Base-by-base conservation (phyloP, 2,113 vertebrate genomes). In the Otocyon megalotis region DNA sequence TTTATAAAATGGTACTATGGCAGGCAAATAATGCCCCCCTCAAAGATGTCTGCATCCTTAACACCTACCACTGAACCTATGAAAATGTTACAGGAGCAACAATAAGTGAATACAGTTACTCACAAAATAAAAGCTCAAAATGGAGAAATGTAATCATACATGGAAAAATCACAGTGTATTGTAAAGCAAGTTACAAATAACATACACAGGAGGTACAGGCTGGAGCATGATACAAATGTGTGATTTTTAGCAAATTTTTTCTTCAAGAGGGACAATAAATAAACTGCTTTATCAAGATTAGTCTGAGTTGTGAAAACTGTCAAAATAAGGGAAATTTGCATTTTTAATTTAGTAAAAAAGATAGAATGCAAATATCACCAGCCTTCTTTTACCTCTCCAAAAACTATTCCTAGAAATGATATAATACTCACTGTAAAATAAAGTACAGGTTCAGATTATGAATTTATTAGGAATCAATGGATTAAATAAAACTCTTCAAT, bases 401-500 rank as follows among this genome's bases (percentile, higher is more conserved):
- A 97, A 89, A 67, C 65, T 65, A 74, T 65, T 84, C 77, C 62
- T 53, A 88, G 35, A 82, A 86, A 93, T 6, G 48, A 86, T 14
- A 14, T 17, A 93, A 37, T 62, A 53, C n/a, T 37, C 84, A 86
- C 35, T 37, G 69, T 76, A 92, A 96, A 82, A 93, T 76, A 90
- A 87, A 93, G 43, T 32, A 58, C 2, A 95, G 24, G 37, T 84
- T 72, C 48, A n/a, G 8, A 79, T 95, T 77, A 93, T 8, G 37
- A 74, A 96, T 67, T 37, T 89, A 71, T 53, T 77, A 83, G 26
- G 35, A 69, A 95, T 71, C 24, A 88, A 20, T 37, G 30, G 48
- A 60, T 88, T 69, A 93, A 86, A 88, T 60, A 74, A 87, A 92
- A 89, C 54, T 58, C 24, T n/a, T 76, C 30, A 37, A 89, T 72